Percentiles rank a stretch among this genome's conserved stretches.
These are phyloP conservation scores for Megaceryle torquata DNA, from an alignment of 2,113 vertebrate species.

Conservation along the genomic window DNA sequence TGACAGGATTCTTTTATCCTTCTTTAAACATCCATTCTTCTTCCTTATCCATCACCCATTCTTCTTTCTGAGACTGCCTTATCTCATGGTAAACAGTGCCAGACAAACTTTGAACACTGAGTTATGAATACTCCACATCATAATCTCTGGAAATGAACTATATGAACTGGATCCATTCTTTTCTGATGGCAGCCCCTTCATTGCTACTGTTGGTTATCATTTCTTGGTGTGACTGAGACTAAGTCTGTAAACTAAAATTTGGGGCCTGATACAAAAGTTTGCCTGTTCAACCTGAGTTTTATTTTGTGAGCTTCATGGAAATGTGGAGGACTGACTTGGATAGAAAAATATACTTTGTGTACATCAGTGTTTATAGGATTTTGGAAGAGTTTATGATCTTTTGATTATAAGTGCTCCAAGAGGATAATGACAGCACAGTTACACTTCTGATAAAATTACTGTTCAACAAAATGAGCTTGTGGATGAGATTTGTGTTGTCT, in stretches of 20 bases:
- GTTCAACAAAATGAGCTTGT: neutral
- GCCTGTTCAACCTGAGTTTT: neutral
- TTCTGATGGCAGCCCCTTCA: neutral
- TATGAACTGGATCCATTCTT: neutral
- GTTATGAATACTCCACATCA: neutral
- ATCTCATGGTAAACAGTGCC: too few relatives aligned
- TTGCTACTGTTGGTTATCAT: neutral
- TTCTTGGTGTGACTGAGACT: neutral
- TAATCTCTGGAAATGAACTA: neutral
- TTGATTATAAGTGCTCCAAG: neutral
- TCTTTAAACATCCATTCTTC: too few relatives aligned
- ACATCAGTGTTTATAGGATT: neutral
- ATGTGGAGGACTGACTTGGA: neutral
- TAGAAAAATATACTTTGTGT: neutral
- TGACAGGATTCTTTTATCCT: too few relatives aligned
- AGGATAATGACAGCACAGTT: neutral
- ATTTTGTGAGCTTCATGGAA: neutral
- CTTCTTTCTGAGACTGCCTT: too few relatives aligned
- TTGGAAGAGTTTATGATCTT: neutral
- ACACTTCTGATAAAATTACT: neutral
- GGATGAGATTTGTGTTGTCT: neutral
- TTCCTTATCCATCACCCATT: too few relatives aligned
- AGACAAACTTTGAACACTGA: too few relatives aligned
- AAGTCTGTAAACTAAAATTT: neutral
- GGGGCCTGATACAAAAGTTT: neutral